Evolutionary conservation across 2,888 invertebrate species (phyloP), one percentile per base, ranked within the genome.

Genomic region (Agrotis puta): DNA sequence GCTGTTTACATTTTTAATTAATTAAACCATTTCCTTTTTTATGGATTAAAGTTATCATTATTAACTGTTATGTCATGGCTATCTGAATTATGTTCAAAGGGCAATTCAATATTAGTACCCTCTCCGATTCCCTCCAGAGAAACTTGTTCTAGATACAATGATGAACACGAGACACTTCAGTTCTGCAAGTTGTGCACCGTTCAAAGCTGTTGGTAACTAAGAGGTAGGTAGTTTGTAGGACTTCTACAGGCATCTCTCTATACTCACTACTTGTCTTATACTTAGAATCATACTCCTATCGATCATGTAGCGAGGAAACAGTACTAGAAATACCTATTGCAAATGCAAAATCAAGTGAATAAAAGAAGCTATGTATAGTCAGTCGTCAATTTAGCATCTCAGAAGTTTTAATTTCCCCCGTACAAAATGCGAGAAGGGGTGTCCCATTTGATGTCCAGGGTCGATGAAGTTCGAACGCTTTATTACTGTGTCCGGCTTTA

Each of bases 401-500:
- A 88, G 88, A 93, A 94, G 91, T 94, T 94, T 95, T 94, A 94
- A 95, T 95, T 94, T 92, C 91, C 90, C 91, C 82, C 86, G 89
- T 87, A 91, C 91, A 92, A 93, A 94, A 93, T 91, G 92, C 90
- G 92, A 91, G 89, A 93, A 94, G 94, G 95, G 95, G 94, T 92
- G 90, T 88, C 91, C 90, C 90, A 94, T 95, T 95, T 94, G 95
- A 95, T 94, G 95, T 94, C 93, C 95, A 94, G 93, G 93, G 92
- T 92, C 91, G 94, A 88, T 92, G 92, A 95, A 95, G 94, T 95
- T 95, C 94, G 94, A 92, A 95, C 95, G 95, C 93, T 96, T 96
- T 95, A 96, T 96, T 95, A 95, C 95, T 94, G 95, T 95, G 95
- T 95, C 96, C 96, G 95, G 95, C 94, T 95, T 94, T 95, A 96